Base-by-base conservation (phyloP, 2,797 vertebrate genomes). In the Phataginus tetradactyla region DNA sequence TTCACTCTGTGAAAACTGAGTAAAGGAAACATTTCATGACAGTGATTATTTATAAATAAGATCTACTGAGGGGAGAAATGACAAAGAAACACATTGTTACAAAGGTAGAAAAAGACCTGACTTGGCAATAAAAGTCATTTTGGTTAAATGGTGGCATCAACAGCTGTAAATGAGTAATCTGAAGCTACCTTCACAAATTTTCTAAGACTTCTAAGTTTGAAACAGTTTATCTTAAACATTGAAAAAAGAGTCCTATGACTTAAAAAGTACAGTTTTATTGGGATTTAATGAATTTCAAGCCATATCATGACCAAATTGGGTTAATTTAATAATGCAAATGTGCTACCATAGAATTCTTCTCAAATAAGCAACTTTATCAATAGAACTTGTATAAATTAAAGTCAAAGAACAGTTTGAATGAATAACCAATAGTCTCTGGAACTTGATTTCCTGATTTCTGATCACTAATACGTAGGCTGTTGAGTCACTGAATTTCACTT, bases 111-210 rank as follows among this genome's bases (percentile, higher is more conserved):
- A 85, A 90, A 85, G 75, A 32, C 34, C 18, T 74, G 45, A 80
- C 32, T 66, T 87, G 68, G 39, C n/a, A 80, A 68, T 66, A 91
- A 78, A 89, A 81, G 55, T 74, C 83, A 21, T 86, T 78, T 93
- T 49, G 57, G 80, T 64, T 92, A 91, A 96, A 90, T 59, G 27
- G 37, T 89, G 68, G 51, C 57, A 32, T 84, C 69, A 89, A 51
- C 13, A 69, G 6, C 3, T 29, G 5, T 42, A 23, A 86, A 69
- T 84, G 39, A 89, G 17, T 90, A 94, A 80, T 77, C 39, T 92
- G 68, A 92, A 90, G 23, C 53, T 80, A 71, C 83, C 69, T 64
- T 92, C 23, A 78, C 5, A 88, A 61, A 51, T 71, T 77, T 97
- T 83, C 49, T 71, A 90, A 90, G 29, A 86, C 21, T 25, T 61